These are phyloP conservation scores for Nezara viridula DNA, from an alignment of 2,888 invertebrate species.

Conservation along the genomic window DNA sequence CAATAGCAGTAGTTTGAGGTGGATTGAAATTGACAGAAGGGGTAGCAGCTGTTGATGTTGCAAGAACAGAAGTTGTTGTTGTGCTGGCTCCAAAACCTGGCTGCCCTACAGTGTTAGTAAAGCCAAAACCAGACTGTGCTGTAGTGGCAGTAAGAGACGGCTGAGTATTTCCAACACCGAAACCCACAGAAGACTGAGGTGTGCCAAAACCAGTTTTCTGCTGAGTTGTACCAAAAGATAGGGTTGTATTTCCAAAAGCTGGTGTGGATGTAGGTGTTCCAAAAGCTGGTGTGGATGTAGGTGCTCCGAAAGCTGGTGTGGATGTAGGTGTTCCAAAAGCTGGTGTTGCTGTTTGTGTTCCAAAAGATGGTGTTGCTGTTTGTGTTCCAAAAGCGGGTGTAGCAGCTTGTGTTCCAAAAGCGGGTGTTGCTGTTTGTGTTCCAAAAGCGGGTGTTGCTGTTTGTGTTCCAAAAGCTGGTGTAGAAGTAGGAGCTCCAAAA, in stretches of 20 bases:
- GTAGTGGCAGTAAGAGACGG: conserved; percentile 50
- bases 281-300: conserved; percentile 45
- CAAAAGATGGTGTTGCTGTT: conserved; percentile 41
- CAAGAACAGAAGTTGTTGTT: conserved; percentile 27
- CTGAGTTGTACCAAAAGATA: not conserved
- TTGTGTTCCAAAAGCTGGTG: conserved; percentile 21
- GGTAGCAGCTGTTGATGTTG: conserved; percentile 42
- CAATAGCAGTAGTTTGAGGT: conserved; percentile 15
- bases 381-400: not conserved
- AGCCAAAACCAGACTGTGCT: conserved; percentile 55
- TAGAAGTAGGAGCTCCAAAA: conserved; percentile 36
- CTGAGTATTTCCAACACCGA: conserved; percentile 53
- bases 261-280: conserved; percentile 51
- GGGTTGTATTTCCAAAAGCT: conserved; percentile 38
- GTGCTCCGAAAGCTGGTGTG: conserved; percentile 54
- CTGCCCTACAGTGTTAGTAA: conserved; percentile 38
- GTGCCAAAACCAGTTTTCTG: conserved; percentile 28
- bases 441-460: conserved; percentile 37
- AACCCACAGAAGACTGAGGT: not conserved
- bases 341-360: conserved; percentile 33
- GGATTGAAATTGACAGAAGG: conserved; percentile 53
- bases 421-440: not conserved
- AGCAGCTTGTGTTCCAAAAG: conserved; percentile 20
- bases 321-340: conserved; percentile 47
- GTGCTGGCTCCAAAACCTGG: conserved; percentile 48